phyloP scores from a whole-genome alignment of 2,113 vertebrate genomes.

The Scophthalmus maximus region DNA sequence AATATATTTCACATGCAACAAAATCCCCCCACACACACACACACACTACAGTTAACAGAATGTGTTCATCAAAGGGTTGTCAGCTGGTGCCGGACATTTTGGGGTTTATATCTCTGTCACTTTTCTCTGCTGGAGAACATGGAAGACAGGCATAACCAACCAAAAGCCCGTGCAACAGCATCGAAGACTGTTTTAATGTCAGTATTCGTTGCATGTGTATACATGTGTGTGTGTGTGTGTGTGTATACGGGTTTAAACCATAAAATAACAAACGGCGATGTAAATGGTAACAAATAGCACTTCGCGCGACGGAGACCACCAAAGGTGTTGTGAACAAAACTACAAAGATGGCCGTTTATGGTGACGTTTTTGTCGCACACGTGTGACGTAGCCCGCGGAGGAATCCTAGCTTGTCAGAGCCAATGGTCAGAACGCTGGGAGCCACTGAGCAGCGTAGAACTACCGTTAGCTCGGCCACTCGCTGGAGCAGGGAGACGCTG shows the following conservation, averaged over 20 bases:
- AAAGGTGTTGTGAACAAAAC: no score
- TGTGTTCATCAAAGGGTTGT: background rate
- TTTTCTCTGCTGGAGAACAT: background rate
- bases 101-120: background rate
- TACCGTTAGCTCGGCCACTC: conserved; percentile 54
- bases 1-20: no score
- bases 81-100: background rate
- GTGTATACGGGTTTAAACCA: no score
- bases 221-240: background rate
- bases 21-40: no score
- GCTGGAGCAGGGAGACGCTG: conserved; percentile 56
- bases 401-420: conserved; percentile 78
- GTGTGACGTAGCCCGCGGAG: conserved; percentile 78
- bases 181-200: no score
- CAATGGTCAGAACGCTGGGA: conserved; percentile 75
- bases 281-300: background rate
- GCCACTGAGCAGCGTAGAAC: conserved; percentile 62
- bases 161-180: background rate
- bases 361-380: conserved; percentile 64
- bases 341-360: conserved; percentile 61
- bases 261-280: no score
- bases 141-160: background rate
- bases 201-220: no score
- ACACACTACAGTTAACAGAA: background rate
- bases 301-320: no score